A percentile compares a stretch with the other conserved stretches of the same genome.
These are phyloP conservation scores for Hirtodrosophila cameraria DNA, from an alignment of 2,888 invertebrate genomes.

Conservation along the genomic window DNA sequence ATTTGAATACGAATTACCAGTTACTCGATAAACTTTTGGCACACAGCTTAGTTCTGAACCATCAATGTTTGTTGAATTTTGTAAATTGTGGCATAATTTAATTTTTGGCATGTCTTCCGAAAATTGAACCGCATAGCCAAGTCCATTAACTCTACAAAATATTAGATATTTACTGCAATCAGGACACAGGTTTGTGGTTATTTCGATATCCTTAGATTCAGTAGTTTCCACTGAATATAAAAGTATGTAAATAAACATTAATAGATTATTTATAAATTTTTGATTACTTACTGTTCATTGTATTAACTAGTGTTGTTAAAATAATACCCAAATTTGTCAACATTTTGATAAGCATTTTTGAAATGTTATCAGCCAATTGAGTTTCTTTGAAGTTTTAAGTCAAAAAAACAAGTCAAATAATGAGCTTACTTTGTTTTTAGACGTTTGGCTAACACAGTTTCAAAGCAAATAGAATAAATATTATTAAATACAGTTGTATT, in stretches of 20 bases:
- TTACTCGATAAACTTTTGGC: not conserved
- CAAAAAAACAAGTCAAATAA: not conserved
- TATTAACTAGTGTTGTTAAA: no score
- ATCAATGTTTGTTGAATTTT: not conserved
- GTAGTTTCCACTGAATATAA: not conserved
- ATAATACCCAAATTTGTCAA: slow-evolving; percentile 1
- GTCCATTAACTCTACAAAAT: not conserved
- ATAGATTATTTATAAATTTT: not conserved
- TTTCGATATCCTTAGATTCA: not conserved
- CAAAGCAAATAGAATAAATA: no score
- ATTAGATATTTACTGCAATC: not conserved
- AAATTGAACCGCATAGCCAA: not conserved
- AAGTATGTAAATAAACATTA: not conserved
- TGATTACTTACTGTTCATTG: slow-evolving; percentile 2
- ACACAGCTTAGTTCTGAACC: no score
- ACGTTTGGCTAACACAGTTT: no score
- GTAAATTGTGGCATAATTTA: not conserved
- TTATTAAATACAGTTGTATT: no score
- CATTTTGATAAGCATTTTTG: not conserved
- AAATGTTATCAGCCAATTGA: not conserved
- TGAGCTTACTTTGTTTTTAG: not conserved
- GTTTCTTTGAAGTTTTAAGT: not conserved
- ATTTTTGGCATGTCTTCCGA: not conserved
- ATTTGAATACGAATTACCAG: not conserved
- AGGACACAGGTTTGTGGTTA: not conserved